Percentiles rank a stretch among this genome's conserved stretches.
Conservation (phyloP, 1,140 invertebrate species). For the Orchestia grillus region DNA sequence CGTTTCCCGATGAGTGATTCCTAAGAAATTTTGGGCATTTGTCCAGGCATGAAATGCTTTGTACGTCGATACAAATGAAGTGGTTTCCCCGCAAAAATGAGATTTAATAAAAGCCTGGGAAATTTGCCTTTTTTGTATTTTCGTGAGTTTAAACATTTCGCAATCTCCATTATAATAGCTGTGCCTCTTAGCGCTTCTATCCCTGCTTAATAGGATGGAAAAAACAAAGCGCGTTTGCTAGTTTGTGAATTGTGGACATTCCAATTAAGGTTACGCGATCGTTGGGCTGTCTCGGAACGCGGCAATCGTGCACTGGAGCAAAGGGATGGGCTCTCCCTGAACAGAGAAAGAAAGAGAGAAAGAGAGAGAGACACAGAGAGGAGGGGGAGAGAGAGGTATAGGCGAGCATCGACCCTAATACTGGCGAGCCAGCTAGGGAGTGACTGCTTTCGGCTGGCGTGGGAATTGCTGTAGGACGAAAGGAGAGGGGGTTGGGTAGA, state of each 20-base stretch:
- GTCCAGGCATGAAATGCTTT: background rate
- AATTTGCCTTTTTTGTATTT: background rate
- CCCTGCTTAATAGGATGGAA: background rate
- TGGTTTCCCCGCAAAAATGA: background rate
- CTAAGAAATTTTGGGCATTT: background rate
- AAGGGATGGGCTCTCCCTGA: conserved; percentile 26
- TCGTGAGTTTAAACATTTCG: background rate
- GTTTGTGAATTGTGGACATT: conserved; percentile 32
- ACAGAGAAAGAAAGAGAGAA: conserved; percentile 12
- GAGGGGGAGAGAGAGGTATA: background rate
- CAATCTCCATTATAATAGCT: background rate
- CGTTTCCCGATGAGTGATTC: background rate
- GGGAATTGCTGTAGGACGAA: conserved; percentile 18
- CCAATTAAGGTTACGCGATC: conserved; percentile 18
- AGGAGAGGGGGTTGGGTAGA: background rate
- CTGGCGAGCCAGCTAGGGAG: background rate
- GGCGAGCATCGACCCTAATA: conserved; percentile 38
- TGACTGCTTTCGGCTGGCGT: conserved; percentile 17
- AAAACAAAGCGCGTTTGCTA: background rate
- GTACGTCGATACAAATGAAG: background rate
- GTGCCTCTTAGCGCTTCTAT: background rate
- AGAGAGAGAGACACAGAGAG: background rate
- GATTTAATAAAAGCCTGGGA: background rate
- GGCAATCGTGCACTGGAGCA: conserved; percentile 27
- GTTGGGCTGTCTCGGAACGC: background rate